Percentiles rank a stretch among this genome's conserved stretches.
phyloP scores from a whole-genome alignment of 2,113 vertebrate genomes.

The Sebastes schlegelii region DNA sequence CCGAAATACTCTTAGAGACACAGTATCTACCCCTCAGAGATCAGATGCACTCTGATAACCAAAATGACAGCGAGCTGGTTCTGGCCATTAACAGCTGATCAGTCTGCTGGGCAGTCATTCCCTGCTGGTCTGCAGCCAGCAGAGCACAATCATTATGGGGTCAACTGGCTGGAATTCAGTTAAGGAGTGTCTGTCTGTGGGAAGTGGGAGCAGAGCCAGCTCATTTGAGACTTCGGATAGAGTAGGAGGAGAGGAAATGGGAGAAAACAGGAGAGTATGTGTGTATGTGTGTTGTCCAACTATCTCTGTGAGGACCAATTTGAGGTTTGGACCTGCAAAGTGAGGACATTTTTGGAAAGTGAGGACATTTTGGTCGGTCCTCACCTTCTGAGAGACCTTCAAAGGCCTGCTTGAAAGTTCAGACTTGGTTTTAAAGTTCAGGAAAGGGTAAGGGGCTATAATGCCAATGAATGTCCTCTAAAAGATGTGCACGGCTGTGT shows the following conservation, averaged over 20 bases:
- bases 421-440: no score
- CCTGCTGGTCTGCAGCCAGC: constrained; percentile 22
- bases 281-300: not conserved
- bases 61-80: not conserved
- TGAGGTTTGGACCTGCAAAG: no score
- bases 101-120: not conserved
- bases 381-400: no score
- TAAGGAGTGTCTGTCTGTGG: constrained; percentile 38
- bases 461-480: no score
- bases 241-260: not conserved
- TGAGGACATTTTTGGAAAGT: no score
- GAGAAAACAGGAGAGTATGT: not conserved
- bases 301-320: no score
- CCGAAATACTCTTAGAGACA: not conserved
- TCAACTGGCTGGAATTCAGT: constrained; percentile 23
- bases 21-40: constrained; percentile 1
- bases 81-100: constrained; percentile 18
- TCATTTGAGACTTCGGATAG: constrained; percentile 18
- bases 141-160: not conserved
- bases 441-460: no score
- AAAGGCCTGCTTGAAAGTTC: no score
- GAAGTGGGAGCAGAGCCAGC: constrained; percentile 41
- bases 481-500: not conserved
- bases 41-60: constrained; percentile 1
- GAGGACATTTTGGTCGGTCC: no score